Conservation (phyloP, 2,797 vertebrate genomes). For the Liparis tanakae region DNA sequence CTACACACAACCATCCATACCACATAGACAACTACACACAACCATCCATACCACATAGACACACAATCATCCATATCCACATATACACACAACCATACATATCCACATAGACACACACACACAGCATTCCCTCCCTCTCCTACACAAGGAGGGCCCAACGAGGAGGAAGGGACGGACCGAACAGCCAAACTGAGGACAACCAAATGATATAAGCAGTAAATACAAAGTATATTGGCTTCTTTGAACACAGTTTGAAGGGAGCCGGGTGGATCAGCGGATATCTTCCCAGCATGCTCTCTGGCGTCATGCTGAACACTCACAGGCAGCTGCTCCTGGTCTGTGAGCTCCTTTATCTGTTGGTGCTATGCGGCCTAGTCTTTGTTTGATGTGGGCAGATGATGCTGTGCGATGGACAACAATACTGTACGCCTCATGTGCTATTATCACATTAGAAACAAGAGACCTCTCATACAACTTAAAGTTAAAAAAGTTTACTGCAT, state of each 20-base stretch:
- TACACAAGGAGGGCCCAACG: too few species aligned
- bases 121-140: too few species aligned
- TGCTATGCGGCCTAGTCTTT: background rate
- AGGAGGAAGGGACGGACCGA: too few species aligned
- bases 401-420: background rate
- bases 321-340: background rate
- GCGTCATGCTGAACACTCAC: background rate
- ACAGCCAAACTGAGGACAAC: too few species aligned
- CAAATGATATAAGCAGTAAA: too few species aligned
- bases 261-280: background rate
- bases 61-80: too few species aligned
- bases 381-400: background rate
- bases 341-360: background rate
- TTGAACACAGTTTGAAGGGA: background rate
- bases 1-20: too few species aligned
- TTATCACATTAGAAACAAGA: background rate
- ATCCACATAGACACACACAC: too few species aligned
- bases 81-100: too few species aligned
- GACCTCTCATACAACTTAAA: background rate
- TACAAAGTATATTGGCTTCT: too few species aligned
- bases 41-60: too few species aligned
- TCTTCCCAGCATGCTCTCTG: background rate
- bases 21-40: too few species aligned
- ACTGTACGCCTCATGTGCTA: background rate
- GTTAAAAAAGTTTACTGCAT: background rate